Conservation (phyloP, 2,113 vertebrate genomes). For the Dolichotis patagonum region DNA sequence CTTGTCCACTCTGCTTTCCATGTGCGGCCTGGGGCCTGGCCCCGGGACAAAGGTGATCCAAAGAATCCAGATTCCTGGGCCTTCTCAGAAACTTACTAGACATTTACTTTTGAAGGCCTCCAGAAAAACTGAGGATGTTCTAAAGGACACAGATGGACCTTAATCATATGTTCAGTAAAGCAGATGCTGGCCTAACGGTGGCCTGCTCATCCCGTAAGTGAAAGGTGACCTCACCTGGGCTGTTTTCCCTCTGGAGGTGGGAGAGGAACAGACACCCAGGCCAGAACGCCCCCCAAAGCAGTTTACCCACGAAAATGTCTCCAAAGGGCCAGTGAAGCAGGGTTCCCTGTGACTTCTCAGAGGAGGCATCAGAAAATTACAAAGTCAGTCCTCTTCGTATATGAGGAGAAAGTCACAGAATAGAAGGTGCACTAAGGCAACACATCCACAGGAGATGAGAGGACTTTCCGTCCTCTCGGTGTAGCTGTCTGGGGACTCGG, state of each 20-base stretch:
- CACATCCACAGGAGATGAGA: neutral
- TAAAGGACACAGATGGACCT: neutral
- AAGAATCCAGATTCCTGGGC: neutral
- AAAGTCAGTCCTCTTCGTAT: neutral
- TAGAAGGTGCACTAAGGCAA: neutral
- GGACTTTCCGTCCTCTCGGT: neutral
- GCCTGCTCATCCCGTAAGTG: neutral
- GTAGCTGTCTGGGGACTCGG: neutral
- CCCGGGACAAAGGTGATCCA: neutral
- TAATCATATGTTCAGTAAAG: neutral
- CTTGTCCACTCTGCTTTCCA: neutral
- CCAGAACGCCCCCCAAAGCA: neutral
- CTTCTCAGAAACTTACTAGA: constrained; percentile 12
- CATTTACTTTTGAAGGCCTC: constrained; percentile 37
- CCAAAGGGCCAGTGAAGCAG: neutral
- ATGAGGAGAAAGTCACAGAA: neutral
- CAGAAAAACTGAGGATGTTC: neutral
- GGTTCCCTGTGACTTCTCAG: neutral
- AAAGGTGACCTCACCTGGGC: neutral
- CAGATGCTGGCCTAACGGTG: neutral
- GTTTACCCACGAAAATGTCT: neutral
- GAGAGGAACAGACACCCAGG: neutral
- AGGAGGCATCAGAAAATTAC: neutral
- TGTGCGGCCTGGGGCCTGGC: too few relatives aligned
- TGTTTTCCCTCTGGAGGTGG: neutral